Evolutionary conservation across 1,140 invertebrate species (phyloP), one percentile per base, ranked within the genome.

Genomic region (Polypedilum pembai): DNA sequence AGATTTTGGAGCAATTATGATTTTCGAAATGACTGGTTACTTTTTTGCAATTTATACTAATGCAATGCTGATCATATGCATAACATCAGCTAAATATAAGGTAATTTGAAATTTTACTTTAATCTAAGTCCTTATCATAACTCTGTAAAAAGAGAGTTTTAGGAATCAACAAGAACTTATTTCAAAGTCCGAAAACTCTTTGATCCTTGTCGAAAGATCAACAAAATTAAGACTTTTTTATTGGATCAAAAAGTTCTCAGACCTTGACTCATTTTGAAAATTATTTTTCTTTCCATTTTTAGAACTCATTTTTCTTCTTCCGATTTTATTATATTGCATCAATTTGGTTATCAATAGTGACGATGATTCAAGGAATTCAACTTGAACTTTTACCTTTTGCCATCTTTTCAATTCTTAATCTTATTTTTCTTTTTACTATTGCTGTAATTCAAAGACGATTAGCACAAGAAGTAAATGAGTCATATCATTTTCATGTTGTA

Each of bases 21-120:
- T 56, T 4, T 56, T 56, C 15, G 45, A 56, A n/a, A 56, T 56
- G 45, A 56, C 45, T 56, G 45, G 45, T n/a, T 56, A 56, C 45
- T 56, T 56, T 15, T 56, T 56, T 56, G 45, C 0, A 1, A 56
- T 56, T 15, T 56, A 15, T 4, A n/a, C 12, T 12, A 56, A 56
- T 15, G 12, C 45, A 56, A 56, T 56, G 45, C 45, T 56, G 1
- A 15, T 56, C n/a, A 4, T 56, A n/a, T 12, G 45, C 12, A 56
- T 56, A n/a, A 56, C 12, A 15, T n/a, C 45, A 12, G 45, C 45
- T 12, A 56, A 56, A 56, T 56, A 12, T 56, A 56, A 56, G 45
- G 45, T 56, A 56, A n/a, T n/a, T n/a, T n/a, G n/a, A n/a, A n/a
- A n/a, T n/a, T n/a, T n/a, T n/a, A n/a, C n/a, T n/a, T n/a, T n/a